Conservation (phyloP, 2,888 invertebrate species). For the Sinohyriopsis cumingii region DNA sequence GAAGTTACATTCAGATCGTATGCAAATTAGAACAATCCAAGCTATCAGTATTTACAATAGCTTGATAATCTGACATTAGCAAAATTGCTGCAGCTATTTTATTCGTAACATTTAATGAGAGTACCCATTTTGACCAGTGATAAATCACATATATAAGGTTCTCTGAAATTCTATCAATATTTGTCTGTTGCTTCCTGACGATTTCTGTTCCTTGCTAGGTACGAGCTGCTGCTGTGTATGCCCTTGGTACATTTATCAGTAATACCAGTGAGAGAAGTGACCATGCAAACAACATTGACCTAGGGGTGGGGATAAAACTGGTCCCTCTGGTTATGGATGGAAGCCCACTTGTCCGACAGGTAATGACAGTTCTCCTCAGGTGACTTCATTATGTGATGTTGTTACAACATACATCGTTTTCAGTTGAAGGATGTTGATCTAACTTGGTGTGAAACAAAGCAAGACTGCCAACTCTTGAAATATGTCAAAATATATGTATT, state of each 20-base stretch:
- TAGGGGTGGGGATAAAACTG: constrained; percentile 90
- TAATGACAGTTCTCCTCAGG: constrained; percentile 10
- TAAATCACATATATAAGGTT: background rate
- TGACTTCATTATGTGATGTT: background rate
- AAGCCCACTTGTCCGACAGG: constrained; percentile 68
- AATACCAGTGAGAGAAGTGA: constrained; percentile 86
- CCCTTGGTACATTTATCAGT: constrained; percentile 93
- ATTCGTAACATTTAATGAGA: background rate
- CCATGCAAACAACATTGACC: constrained; percentile 95
- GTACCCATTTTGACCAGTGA: background rate
- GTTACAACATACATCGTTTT: background rate
- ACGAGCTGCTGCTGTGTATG: constrained; percentile 93
- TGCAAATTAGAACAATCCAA: no score
- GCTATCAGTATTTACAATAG: no score
- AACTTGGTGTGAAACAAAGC: no score
- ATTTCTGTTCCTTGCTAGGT: constrained; percentile 75
- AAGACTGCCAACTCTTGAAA: no score
- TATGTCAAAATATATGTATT: no score
- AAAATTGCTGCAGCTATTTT: no score
- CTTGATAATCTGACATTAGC: no score
- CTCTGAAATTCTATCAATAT: no score
- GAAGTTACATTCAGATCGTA: background rate
- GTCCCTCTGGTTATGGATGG: constrained; percentile 87
- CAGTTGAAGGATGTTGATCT: background rate
- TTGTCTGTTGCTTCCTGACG: no score